Conservation (phyloP, 2,888 invertebrate genomes). For the Fragum sueziense region DNA sequence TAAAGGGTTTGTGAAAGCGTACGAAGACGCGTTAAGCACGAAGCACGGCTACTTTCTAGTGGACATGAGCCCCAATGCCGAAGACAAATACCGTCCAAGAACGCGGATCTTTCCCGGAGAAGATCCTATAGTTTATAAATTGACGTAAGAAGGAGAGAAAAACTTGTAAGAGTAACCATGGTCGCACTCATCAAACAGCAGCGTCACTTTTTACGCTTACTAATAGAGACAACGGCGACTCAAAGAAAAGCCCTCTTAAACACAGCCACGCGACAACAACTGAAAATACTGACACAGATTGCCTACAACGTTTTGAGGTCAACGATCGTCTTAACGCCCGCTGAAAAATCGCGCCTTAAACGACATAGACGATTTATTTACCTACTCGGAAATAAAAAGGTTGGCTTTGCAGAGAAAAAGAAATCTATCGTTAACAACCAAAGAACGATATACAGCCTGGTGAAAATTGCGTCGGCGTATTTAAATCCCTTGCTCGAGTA, state of each 20-base stretch:
- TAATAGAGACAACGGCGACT: constrained; percentile 14
- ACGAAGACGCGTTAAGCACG: constrained; percentile 25
- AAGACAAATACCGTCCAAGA: constrained; percentile 23
- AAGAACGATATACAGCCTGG: neutral
- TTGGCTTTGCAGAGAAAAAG: constrained; percentile 14
- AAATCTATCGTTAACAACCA: constrained; percentile 2
- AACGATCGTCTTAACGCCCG: constrained; percentile 7
- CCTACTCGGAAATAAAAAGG: constrained; percentile 18
- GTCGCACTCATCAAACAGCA: constrained; percentile 31
- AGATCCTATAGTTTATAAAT: constrained; percentile 21
- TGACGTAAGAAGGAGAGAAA: constrained; percentile 25
- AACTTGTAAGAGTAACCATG: constrained; percentile 23
- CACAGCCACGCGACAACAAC: constrained; percentile 30
- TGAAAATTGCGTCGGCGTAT: constrained; percentile 19
- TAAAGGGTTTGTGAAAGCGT: constrained; percentile 29
- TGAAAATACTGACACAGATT: constrained; percentile 36
- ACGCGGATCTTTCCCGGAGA: constrained; percentile 24
- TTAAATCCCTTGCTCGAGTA: constrained; percentile 24
- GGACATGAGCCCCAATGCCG: constrained; percentile 19
- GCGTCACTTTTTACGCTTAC: constrained; percentile 28
- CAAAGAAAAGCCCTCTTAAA: constrained; percentile 40
- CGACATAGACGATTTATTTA: constrained; percentile 26
- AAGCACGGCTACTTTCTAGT: constrained; percentile 31
- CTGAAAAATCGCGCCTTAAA: constrained; percentile 18
- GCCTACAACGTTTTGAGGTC: constrained; percentile 22